Evolutionary conservation across 2,797 vertebrate species (phyloP), one percentile per base, ranked within the genome.

Genomic region (Malurus splendens): DNA sequence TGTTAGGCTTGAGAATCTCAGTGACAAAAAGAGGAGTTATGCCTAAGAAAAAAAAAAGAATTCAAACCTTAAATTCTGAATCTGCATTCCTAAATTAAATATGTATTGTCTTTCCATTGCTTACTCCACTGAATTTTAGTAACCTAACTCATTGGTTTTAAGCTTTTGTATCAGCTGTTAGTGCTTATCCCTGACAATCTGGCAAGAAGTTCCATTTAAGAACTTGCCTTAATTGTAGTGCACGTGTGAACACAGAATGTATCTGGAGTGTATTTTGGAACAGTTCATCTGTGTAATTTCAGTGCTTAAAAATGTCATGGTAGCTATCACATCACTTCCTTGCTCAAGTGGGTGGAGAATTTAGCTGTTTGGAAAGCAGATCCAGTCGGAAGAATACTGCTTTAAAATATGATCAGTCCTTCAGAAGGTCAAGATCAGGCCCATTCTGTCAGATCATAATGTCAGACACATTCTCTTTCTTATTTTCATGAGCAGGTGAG

Each of bases 401-500:
- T 39, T 23, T 52, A 67, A 66, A 59, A 52, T 47, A 39, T 61
- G 16, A 20, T 59, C 13, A 10, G 19, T 67, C 32, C 17, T 60
- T 39, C 0, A 0, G 32, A 51, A 44, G 45, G 52, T 25, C 0
- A 2, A 67, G 32, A 32, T 52, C 28, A 39, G 39, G 39, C 28
- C n/a, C 13, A 15, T n/a, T 44, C 52, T 59, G 32, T 24, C 39
- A 59, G 32, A 28, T 28, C 47, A 52, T 11, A 33, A 45, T 17
- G 24, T 17, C 76, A 67, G n/a, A 38, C 12, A 7, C 4, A 12
- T 23, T 74, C 10, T 25, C 22, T n/a, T 62, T 54, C 25, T 81
- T 28, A 52, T 32, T 72, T 64, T 19, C 54, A 51, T 41, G 39
- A 68, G 67, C 5, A n/a, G 45, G 18, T 25, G 14, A 80, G 5